A percentile compares a stretch with the other conserved stretches of the same genome.
Evolutionary conservation across 2,113 vertebrate species (phyloP).

Genomic region (Otis tarda): DNA sequence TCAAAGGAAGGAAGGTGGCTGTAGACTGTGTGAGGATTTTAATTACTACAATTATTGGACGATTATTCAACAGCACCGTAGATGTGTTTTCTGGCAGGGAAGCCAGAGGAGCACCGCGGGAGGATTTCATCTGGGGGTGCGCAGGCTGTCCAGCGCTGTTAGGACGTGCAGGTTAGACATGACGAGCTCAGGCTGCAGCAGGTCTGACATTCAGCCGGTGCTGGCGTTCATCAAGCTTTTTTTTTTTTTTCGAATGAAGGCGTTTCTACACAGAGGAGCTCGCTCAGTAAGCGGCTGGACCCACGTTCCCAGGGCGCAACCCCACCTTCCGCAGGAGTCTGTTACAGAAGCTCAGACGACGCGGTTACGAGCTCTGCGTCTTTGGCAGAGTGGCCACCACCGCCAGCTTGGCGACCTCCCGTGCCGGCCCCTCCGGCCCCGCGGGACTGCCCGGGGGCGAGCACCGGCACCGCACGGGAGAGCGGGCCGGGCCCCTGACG

Average conservation of each 20-base stretch:
- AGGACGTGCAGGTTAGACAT: background rate
- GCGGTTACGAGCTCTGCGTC: background rate
- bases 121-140: slow-evolving; percentile 19
- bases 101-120: slow-evolving; percentile 39
- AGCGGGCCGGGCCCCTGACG: no score
- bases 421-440: background rate
- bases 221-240: background rate
- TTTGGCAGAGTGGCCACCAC: background rate
- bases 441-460: background rate
- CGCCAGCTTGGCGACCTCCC: background rate
- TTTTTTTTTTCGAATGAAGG: background rate
- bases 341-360: background rate
- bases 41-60: slow-evolving; percentile 83
- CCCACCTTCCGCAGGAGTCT: background rate
- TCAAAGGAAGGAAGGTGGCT: slow-evolving; percentile 81
- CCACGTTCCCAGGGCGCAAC: background rate
- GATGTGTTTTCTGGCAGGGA: slow-evolving; percentile 71
- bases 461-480: no score
- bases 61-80: slow-evolving; percentile 76
- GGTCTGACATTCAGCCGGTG: background rate
- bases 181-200: slow-evolving; percentile 21
- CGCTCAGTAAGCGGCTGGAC: slow-evolving; percentile 29
- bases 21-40: slow-evolving; percentile 79
- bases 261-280: slow-evolving; percentile 24
- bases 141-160: background rate